Conservation (phyloP, 92 coral and sea anemone species). For the Hydrozoanthus gracilis region DNA sequence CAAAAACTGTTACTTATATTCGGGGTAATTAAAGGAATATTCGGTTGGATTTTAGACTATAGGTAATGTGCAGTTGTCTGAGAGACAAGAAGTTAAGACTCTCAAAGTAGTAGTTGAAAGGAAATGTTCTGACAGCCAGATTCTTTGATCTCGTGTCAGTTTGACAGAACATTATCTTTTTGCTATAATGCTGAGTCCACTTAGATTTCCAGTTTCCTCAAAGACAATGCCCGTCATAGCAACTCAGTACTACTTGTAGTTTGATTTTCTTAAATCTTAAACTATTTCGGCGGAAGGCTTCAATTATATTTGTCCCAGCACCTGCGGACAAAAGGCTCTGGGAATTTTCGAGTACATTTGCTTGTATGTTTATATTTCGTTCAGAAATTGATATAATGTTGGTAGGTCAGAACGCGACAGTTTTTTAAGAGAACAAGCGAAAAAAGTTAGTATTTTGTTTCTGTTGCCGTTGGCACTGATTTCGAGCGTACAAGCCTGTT, state of each 20-base stretch:
- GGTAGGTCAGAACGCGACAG: background rate
- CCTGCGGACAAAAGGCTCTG: too few relatives aligned
- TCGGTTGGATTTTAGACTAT: background rate
- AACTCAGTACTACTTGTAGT: constrained; percentile 1
- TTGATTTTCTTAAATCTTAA: background rate
- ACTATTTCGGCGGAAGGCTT: background rate
- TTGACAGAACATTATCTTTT: background rate
- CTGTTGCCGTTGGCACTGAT: background rate
- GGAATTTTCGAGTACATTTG: background rate
- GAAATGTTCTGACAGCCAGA: constrained; percentile 11
- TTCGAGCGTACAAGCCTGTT: too few relatives aligned
- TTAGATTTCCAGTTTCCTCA: background rate
- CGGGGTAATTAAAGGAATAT: constrained; percentile 17
- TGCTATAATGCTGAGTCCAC: background rate
- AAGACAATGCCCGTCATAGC: background rate
- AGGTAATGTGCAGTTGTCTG: background rate
- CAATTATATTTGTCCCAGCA: background rate
- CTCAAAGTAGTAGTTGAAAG: constrained; percentile 1
- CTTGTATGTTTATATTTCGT: background rate
- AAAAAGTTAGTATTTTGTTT: background rate
- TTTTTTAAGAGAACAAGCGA: background rate
- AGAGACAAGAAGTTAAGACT: background rate
- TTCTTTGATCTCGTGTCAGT: constrained; percentile 4
- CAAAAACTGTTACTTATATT: constrained; percentile 33
- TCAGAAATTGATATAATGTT: background rate